These are phyloP conservation scores for Echinops telfairi DNA, from an alignment of 2,113 vertebrate species.

Conservation along the genomic window DNA sequence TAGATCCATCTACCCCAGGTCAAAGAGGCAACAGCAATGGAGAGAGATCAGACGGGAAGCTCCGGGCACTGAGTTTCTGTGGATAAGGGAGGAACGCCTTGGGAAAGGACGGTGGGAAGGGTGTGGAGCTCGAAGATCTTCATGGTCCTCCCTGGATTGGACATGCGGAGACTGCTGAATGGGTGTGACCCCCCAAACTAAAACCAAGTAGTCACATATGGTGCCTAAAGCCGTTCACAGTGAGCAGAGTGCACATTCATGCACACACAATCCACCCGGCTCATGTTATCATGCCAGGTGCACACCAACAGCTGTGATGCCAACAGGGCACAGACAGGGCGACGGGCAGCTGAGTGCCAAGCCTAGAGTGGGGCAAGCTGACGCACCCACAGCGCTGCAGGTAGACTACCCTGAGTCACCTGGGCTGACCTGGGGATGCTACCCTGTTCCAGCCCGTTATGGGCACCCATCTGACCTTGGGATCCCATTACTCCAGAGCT, in stretches of 20 bases:
- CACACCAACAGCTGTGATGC: rapidly evolving
- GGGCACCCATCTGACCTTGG: rapidly evolving
- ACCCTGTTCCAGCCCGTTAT: not conserved
- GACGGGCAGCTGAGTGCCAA: not conserved
- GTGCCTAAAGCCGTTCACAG: not conserved
- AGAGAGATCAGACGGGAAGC: too few species aligned
- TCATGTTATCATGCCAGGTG: not conserved
- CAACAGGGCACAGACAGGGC: not conserved
- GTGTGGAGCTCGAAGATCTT: too few species aligned
- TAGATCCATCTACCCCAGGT: too few species aligned
- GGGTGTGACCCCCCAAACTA: too few species aligned
- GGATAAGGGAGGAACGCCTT: too few species aligned
- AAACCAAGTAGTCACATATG: not conserved
- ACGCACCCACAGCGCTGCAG: not conserved
- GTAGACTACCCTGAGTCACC: not conserved
- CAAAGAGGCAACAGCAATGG: too few species aligned
- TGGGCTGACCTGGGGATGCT: not conserved
- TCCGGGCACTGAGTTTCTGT: too few species aligned
- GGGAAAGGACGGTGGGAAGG: too few species aligned
- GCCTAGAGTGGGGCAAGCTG: not conserved
- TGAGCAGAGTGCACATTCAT: too few species aligned
- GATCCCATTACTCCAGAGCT: not conserved
- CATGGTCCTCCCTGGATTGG: too few species aligned
- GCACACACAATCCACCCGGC: not conserved
- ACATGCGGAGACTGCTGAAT: too few species aligned